phyloP scores from a whole-genome alignment of 2,888 invertebrate species.

The Luperina nickerlii region DNA sequence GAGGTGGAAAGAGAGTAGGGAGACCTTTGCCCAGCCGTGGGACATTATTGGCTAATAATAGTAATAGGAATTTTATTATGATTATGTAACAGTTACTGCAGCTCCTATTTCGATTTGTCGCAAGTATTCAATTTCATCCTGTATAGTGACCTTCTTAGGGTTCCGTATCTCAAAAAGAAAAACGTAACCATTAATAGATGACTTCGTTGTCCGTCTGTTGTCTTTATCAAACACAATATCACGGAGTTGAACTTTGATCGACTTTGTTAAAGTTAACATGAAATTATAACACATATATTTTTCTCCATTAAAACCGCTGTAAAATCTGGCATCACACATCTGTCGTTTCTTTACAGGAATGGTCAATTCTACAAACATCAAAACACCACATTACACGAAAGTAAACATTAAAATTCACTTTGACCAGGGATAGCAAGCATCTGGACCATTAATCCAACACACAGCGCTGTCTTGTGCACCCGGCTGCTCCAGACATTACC shows the following conservation, averaged over 20 bases:
- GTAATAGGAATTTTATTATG: too few species aligned
- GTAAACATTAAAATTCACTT: conserved; percentile 68
- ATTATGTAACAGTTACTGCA: too few species aligned
- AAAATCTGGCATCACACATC: neutral
- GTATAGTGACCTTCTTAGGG: too few species aligned
- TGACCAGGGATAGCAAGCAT: conserved; percentile 30
- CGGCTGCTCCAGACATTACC: conserved; percentile 29
- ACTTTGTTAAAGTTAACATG: neutral
- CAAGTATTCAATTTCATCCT: too few species aligned
- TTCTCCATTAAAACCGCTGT: neutral
- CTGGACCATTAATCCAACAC: conserved; percentile 65
- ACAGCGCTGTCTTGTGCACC: conserved; percentile 62
- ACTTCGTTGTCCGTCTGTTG: too few species aligned
- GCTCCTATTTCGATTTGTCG: too few species aligned
- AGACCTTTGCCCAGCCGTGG: too few species aligned
- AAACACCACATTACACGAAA: conserved; percentile 41
- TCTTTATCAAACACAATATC: neutral
- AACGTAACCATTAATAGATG: too few species aligned
- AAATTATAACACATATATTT: neutral
- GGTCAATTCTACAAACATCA: conserved; percentile 8
- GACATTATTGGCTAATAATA: too few species aligned
- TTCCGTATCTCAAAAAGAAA: too few species aligned
- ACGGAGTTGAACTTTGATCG: neutral
- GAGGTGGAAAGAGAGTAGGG: too few species aligned
- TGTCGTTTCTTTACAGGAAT: conserved; percentile 6